Percentiles rank a stretch among this genome's conserved stretches.
Evolutionary conservation across 2,113 vertebrate genomes (phyloP).

Genomic region (Saccopteryx leptura): DNA sequence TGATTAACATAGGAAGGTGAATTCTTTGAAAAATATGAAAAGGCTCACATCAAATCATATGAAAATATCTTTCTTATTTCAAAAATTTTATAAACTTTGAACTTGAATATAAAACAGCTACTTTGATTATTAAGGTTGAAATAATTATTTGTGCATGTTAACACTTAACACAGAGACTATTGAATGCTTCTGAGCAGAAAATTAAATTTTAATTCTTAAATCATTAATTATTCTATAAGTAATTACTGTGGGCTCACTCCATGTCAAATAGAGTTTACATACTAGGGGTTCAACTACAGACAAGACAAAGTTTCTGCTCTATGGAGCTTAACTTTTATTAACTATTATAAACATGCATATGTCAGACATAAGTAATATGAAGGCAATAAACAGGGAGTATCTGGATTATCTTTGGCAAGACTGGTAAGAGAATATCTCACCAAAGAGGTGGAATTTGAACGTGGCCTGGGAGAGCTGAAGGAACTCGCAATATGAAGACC

Average conservation of each 20-base stretch:
- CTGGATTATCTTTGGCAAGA: neutral
- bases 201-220: neutral
- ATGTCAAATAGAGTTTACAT: neutral
- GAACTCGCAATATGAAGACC: neutral
- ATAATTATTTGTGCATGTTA: neutral
- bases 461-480: neutral
- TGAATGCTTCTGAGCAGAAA: neutral
- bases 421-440: neutral
- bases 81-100: neutral
- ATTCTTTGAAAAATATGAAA: neutral
- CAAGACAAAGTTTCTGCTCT: neutral
- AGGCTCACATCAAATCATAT: neutral
- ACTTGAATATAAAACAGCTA: neutral
- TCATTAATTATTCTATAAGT: neutral
- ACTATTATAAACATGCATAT: neutral
- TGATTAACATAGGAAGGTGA: neutral
- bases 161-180: neutral
- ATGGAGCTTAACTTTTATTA: neutral
- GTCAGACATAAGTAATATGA: neutral
- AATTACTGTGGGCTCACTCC: neutral
- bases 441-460: neutral
- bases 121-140: slow-evolving; percentile 12
- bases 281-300: neutral
- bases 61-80: neutral
- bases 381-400: neutral